Percentiles rank a stretch among this genome's conserved stretches.
These are phyloP conservation scores for Gadus macrocephalus DNA, from an alignment of 2,113 vertebrate species.

Conservation along the genomic window DNA sequence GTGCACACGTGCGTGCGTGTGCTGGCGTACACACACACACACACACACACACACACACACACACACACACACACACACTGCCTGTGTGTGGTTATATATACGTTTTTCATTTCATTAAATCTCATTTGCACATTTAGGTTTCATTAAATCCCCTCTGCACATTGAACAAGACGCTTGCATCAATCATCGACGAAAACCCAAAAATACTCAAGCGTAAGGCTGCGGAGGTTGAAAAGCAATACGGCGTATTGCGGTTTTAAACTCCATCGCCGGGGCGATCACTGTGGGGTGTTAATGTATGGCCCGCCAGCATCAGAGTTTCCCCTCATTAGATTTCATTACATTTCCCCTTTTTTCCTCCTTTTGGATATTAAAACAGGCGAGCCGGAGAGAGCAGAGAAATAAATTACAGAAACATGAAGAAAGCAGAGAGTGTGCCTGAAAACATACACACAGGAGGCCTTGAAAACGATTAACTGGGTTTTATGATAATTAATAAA, in stretches of 20 bases:
- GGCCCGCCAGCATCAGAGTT: slow-evolving; percentile 25
- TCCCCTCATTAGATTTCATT: slow-evolving; percentile 47
- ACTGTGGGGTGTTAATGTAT: slow-evolving; percentile 14
- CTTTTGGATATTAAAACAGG: too few species aligned
- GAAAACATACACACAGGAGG: slow-evolving; percentile 51
- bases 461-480: slow-evolving; percentile 53
- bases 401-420: slow-evolving; percentile 49
- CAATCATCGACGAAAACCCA: not conserved
- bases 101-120: slow-evolving; percentile 4
- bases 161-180: not conserved
- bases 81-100: slow-evolving; percentile 30
- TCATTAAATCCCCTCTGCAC: slow-evolving; percentile 1
- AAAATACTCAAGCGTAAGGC: not conserved
- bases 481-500: slow-evolving; percentile 54
- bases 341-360: slow-evolving; percentile 38
- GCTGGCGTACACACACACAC: not conserved
- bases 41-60: too few species aligned
- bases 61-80: slow-evolving; percentile 3
- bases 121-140: slow-evolving; percentile 3
- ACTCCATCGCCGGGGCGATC: slow-evolving; percentile 7
- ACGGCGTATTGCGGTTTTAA: not conserved
- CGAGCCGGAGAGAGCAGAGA: slow-evolving; percentile 33
- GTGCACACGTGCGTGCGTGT: not conserved
- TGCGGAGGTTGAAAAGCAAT: not conserved
- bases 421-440: slow-evolving; percentile 47